phyloP scores from a whole-genome alignment of 2,797 vertebrate genomes.

The Vultur gryphus region DNA sequence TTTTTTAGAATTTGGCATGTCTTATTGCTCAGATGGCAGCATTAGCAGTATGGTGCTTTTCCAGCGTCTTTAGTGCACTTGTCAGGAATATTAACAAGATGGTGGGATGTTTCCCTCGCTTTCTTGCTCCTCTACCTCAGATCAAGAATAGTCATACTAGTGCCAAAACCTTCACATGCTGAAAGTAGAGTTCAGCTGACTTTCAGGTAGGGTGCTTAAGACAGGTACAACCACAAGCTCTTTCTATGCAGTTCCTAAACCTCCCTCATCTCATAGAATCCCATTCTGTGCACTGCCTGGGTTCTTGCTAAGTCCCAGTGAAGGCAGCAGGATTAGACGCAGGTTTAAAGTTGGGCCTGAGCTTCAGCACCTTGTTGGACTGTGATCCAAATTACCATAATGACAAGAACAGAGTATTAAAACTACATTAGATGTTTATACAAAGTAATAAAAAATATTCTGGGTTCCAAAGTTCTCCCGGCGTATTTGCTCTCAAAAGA shows the following conservation, averaged over 20 bases:
- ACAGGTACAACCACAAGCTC: not conserved
- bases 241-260: not conserved
- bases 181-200: not conserved
- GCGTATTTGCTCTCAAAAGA: not conserved
- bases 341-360: not conserved
- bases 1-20: constrained; percentile 26
- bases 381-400: not conserved
- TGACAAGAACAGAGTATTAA: not conserved
- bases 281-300: not conserved
- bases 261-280: not conserved
- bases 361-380: not conserved
- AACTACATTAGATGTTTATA: not conserved
- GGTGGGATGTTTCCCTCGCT: not conserved
- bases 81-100: not conserved
- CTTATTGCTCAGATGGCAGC: constrained; percentile 38
- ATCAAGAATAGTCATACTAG: not conserved
- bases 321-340: not conserved
- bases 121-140: not conserved
- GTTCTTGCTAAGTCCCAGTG: not conserved
- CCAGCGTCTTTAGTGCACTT: not conserved
- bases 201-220: not conserved
- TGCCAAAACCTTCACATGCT: not conserved
- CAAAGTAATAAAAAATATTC: not conserved
- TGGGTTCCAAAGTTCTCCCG: not conserved
- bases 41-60: constrained; percentile 11